These are phyloP conservation scores for Tetheella fluctuosa DNA, from an alignment of 2,888 invertebrate genomes.

Conservation along the genomic window DNA sequence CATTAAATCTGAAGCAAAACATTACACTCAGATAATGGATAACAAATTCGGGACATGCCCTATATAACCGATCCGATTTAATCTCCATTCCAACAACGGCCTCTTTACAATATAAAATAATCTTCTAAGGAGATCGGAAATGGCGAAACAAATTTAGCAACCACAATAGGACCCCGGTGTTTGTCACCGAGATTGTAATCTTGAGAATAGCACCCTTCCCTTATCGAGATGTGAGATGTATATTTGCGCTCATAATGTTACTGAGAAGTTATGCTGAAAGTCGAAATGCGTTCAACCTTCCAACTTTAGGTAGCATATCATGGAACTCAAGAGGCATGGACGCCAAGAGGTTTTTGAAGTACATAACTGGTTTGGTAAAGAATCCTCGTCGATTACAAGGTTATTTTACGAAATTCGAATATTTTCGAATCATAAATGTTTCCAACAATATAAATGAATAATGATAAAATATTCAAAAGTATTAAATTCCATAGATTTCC, in stretches of 20 bases:
- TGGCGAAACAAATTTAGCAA: conserved; percentile 80
- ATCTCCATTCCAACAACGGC: conserved; percentile 34
- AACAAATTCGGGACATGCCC: conserved; percentile 38
- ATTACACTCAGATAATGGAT: conserved; percentile 13
- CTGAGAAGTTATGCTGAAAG: conserved; percentile 24
- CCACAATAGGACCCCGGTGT: conserved; percentile 77
- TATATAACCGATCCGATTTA: conserved; percentile 41
- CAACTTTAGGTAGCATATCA: not conserved
- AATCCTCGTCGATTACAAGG: too few species aligned
- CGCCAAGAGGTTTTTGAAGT: too few species aligned
- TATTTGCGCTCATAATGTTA: conserved; percentile 53
- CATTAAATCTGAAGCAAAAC: not conserved
- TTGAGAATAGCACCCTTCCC: conserved; percentile 64
- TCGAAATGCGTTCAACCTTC: not conserved
- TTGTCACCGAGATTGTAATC: conserved; percentile 77
- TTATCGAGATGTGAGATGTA: conserved; percentile 72
- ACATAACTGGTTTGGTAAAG: too few species aligned
- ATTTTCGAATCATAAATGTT: not conserved
- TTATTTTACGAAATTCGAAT: too few species aligned
- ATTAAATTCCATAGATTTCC: conserved; percentile 54
- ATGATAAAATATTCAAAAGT: conserved; percentile 39
- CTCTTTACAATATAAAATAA: conserved; percentile 75
- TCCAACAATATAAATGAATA: not conserved
- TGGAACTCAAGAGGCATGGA: not conserved
- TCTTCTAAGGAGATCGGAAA: conserved; percentile 78